These are phyloP conservation scores for Acronicta leporina DNA, from an alignment of 2,888 invertebrate genomes.

Conservation along the genomic window DNA sequence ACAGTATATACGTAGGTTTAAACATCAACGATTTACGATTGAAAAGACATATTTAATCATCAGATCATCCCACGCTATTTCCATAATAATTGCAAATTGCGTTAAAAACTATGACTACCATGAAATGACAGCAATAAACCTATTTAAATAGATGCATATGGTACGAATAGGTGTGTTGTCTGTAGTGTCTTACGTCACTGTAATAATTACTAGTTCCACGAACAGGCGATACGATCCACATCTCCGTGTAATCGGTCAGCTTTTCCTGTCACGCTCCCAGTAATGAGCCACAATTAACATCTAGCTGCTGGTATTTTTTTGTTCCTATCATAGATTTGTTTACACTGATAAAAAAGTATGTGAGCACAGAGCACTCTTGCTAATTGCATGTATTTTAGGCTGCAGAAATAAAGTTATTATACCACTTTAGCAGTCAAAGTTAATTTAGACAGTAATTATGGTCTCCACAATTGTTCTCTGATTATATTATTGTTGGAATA, in stretches of 20 bases:
- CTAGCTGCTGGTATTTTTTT: constrained; percentile 44
- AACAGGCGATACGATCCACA: constrained; percentile 71
- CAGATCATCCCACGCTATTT: constrained; percentile 12
- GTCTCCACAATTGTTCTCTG: constrained; percentile 22
- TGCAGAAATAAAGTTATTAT: constrained; percentile 21
- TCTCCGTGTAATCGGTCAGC: constrained; percentile 72
- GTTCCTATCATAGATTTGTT: constrained; percentile 26
- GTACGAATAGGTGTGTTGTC: constrained; percentile 30
- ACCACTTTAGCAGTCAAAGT: constrained; percentile 13
- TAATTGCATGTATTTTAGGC: constrained; percentile 13
- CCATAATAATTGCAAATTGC: constrained; percentile 17
- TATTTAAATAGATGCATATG: constrained; percentile 28
- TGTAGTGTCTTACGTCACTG: constrained; percentile 55
- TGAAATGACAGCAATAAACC: constrained; percentile 34
- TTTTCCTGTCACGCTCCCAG: constrained; percentile 79
- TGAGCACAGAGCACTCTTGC: constrained; percentile 12
- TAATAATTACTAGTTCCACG: constrained; percentile 74
- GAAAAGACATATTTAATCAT: constrained; percentile 19
- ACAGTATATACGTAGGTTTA: no score
- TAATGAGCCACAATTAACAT: constrained; percentile 70
- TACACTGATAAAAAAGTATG: constrained; percentile 37
- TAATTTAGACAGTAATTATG: constrained; percentile 16
- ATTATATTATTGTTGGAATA: constrained; percentile 13
- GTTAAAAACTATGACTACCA: constrained; percentile 26
- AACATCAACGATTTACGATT: neutral